Evolutionary conservation across 2,888 invertebrate genomes (phyloP).

Genomic region (Catocala fraxini): DNA sequence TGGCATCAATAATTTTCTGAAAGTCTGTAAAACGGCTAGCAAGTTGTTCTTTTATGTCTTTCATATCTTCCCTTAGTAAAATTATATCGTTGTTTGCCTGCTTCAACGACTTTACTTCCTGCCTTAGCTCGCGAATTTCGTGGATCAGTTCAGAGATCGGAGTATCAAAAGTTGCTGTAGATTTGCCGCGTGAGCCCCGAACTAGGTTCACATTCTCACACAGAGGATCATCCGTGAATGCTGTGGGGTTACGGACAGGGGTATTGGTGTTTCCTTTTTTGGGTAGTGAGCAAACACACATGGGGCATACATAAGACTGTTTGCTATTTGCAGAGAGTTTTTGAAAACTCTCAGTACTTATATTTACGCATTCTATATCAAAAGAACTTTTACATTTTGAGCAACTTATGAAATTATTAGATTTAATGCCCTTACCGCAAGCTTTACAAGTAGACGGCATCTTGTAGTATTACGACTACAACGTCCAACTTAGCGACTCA

Average conservation of each 20-base stretch:
- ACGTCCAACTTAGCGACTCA: neutral
- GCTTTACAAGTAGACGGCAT: neutral
- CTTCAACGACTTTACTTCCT: neutral
- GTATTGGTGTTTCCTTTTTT: neutral
- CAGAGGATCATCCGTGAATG: neutral
- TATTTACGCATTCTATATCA: too few relatives aligned
- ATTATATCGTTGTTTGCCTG: neutral
- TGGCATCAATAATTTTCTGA: too few relatives aligned
- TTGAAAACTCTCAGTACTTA: neutral
- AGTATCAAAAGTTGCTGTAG: neutral
- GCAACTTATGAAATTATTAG: neutral
- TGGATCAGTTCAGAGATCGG: neutral
- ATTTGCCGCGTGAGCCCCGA: neutral
- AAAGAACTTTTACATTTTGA: too few relatives aligned
- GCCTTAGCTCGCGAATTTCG: neutral
- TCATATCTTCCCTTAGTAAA: neutral
- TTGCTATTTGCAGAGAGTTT: neutral
- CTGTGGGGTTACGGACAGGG: neutral
- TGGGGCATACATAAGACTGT: neutral
- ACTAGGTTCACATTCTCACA: neutral
- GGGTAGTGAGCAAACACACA: neutral
- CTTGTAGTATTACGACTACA: neutral
- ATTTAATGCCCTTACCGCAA: neutral
- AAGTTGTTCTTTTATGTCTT: too few relatives aligned
- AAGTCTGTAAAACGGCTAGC: too few relatives aligned